phyloP scores from a whole-genome alignment of 1,140 invertebrate genomes.

The Caenorhabditis remanei region DNA sequence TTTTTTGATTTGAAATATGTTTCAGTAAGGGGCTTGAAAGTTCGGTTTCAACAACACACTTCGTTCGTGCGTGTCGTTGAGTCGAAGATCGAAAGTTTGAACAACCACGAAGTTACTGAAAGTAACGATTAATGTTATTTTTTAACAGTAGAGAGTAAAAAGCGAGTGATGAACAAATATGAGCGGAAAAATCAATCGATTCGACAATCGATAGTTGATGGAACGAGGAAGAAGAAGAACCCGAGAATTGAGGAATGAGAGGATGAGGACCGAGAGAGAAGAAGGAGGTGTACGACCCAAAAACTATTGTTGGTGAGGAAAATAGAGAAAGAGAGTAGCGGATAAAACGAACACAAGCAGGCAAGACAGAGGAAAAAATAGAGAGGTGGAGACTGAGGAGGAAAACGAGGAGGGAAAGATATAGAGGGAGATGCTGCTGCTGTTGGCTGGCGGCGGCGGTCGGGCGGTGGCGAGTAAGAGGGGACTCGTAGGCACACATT shows the following conservation, averaged over 20 bases:
- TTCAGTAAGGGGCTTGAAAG: background rate
- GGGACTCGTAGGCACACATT: background rate
- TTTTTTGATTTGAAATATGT: background rate
- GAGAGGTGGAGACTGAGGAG: background rate
- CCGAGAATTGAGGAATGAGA: constrained; percentile 15
- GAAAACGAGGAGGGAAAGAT: background rate
- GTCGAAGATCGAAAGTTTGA: constrained; percentile 21
- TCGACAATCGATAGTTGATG: background rate
- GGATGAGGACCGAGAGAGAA: background rate
- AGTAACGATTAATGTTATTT: background rate
- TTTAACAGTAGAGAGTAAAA: background rate
- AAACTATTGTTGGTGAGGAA: constrained; percentile 38
- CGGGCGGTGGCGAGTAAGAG: constrained; percentile 10
- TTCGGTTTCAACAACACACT: constrained; percentile 47
- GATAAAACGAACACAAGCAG: constrained; percentile 8
- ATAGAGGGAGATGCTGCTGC: constrained; percentile 3
- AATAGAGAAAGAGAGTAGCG: constrained; percentile 6
- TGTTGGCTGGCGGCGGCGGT: constrained; percentile 18
- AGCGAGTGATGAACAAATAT: background rate
- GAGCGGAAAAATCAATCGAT: constrained; percentile 33
- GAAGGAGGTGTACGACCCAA: constrained; percentile 10
- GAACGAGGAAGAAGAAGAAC: background rate
- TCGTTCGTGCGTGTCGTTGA: background rate
- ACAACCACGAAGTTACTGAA: constrained; percentile 10
- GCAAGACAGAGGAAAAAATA: background rate